Evolutionary conservation across 2,888 invertebrate genomes (phyloP), one percentile per base, ranked within the genome.

Genomic region (Argyra leucocephala): DNA sequence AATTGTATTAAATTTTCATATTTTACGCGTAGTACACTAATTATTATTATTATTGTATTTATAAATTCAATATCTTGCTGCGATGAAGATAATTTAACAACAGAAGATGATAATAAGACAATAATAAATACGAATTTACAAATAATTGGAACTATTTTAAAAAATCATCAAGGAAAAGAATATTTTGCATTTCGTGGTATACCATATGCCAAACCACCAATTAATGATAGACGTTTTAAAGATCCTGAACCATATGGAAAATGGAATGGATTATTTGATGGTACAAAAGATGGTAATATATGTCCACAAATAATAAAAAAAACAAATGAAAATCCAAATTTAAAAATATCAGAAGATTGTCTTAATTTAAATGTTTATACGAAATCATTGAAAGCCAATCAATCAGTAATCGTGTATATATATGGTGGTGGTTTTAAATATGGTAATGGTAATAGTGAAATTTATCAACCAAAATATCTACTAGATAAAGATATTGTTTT

Each of bases 331-430:
- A 15, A 15, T 22, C 22, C 57, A 0, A 7, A 63, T 1, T 22
- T 72, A 62, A 1, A 75, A 22, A 77, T 82, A 63, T 82, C 83
- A 31, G 88, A 88, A 70, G 86, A 88, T 73, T 88, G 88, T 70
- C 80, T 88, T 1, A 79, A 82, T 22, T 72, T 88, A 63, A 88
- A 88, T 69, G 83, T 88, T 0, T 88, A 85, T 69, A 83, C 73
- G 0, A 70, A 66, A n/a, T 70, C 70, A n/a, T 24, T 74, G 1
- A 66, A 0, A 66, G 37, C 0, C 3, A 23, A 58, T 2, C 22
- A 22, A 22, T 22, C 22, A 7, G 58, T 58, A 22, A 22, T 78
- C 1, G 72, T 76, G 1, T 77, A 74, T 37, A 75, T 78, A 37
- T 77, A 77, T 65, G 76, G 74, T 0, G 78, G 77, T 0, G 72